phyloP scores from a whole-genome alignment of 2,797 vertebrate genomes.

The Champsocephalus gunnari region DNA sequence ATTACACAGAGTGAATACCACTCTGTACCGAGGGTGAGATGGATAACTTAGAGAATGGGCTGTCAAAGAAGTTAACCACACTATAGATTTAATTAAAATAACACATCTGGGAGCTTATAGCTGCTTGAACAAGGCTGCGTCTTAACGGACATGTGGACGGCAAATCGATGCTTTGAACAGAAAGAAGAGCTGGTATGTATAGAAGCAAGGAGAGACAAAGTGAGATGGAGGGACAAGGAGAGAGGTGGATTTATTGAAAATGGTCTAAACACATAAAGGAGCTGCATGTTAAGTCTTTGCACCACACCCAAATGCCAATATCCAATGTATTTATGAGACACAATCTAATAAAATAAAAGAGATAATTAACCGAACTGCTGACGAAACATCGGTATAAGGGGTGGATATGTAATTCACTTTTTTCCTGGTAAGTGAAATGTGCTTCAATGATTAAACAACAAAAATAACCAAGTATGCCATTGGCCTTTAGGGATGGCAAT shows the following conservation, averaged over 20 bases:
- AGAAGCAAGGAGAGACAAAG: slow-evolving; percentile 48
- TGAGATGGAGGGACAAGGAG: slow-evolving; percentile 44
- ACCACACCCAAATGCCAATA: neutral
- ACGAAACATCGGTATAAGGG: neutral
- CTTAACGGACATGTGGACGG: slow-evolving; percentile 59
- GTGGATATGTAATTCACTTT: neutral
- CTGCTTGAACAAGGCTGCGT: slow-evolving; percentile 52
- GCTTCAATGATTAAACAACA: neutral
- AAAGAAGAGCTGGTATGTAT: slow-evolving; percentile 64
- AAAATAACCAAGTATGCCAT: neutral
- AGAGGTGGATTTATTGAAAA: slow-evolving; percentile 37
- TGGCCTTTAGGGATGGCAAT: neutral
- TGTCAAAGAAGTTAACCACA: slow-evolving; percentile 85
- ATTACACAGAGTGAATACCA: slow-evolving; percentile 85
- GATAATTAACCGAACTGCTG: neutral
- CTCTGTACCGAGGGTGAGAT: slow-evolving; percentile 77
- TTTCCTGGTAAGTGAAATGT: neutral
- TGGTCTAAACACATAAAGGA: slow-evolving; percentile 10
- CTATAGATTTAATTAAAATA: slow-evolving; percentile 89
- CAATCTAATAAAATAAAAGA: neutral
- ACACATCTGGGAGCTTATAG: slow-evolving; percentile 81
- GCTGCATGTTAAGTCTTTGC: neutral
- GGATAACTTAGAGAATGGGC: slow-evolving; percentile 80
- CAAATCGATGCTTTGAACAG: slow-evolving; percentile 67
- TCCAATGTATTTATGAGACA: neutral